These are phyloP conservation scores for Mormoops blainvillei DNA, from an alignment of 2,113 vertebrate genomes.

Conservation along the genomic window DNA sequence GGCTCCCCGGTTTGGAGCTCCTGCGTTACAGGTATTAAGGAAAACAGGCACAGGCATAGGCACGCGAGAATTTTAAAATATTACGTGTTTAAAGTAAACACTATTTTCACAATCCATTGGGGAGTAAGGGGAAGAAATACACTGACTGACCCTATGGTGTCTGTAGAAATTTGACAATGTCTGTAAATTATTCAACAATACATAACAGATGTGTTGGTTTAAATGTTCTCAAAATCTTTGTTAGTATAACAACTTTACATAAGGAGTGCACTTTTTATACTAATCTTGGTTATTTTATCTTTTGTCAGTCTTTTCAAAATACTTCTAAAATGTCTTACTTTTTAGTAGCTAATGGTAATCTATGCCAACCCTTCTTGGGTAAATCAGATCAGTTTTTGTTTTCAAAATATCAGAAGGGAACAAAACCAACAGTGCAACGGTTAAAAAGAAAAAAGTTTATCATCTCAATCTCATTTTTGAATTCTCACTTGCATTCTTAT, in stretches of 20 bases:
- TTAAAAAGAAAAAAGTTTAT: not conserved
- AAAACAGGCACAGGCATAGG: not conserved
- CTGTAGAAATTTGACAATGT: not conserved
- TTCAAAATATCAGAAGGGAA: not conserved
- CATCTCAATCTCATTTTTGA: not conserved
- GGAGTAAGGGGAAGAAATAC: not conserved
- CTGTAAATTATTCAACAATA: not conserved
- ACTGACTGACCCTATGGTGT: not conserved
- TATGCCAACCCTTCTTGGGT: not conserved
- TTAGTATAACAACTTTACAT: not conserved
- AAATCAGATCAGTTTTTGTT: not conserved
- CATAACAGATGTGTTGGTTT: not conserved
- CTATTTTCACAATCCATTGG: conserved; percentile 27
- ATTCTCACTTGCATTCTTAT: not conserved
- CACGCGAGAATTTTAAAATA: not conserved
- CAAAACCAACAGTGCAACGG: not conserved
- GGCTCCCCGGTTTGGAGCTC: too few relatives aligned
- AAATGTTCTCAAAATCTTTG: not conserved
- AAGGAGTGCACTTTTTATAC: not conserved
- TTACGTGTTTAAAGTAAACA: conserved; percentile 17
- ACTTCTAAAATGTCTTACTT: not conserved
- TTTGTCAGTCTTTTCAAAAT: not conserved
- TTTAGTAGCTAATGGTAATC: not conserved
- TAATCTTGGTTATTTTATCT: not conserved
- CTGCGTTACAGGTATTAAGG: not conserved